Base-by-base conservation (phyloP, 2,888 invertebrate genomes). In the Erynnis tages region DNA sequence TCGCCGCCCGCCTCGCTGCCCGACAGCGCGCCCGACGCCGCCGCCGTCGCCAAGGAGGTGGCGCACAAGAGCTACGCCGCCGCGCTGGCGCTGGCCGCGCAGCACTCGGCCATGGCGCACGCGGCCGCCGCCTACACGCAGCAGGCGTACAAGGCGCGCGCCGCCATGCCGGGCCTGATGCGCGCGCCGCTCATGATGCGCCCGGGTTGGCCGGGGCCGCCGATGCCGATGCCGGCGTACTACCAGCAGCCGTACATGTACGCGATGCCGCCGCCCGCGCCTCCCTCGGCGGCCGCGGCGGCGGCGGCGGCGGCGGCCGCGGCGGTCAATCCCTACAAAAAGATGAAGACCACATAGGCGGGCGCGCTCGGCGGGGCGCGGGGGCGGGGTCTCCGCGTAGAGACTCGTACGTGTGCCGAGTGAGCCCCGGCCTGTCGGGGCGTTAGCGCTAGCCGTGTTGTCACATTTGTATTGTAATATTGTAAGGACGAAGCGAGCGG, bases 61-160 rank as follows among this genome's bases (percentile, higher is more conserved):
- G 95, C 95, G 29, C 95, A 95, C 75, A 95, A 95, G 83, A 95
- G 93, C 76, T 95, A 95, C 78, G 93, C 94, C 27, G 94, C 94
- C 8, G 90, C 95, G 40, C 82, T 79, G 69, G 91, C 85, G 60
- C 90, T 85, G 70, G 91, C 89, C 56, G 86, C 76, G 65, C 90
- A 76, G 61, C 64, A 64, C 41, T 62, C 62, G 17, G 91, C 79
- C 61, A 89, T 71, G 90, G 89, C 79, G 40, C 85, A 88, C 62
- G 81, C 79, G 65, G 86, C 81, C 43, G 79, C 82, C 65, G 82
- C 80, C 34, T 84, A 86, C 88, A 77, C 82, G 61, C 83, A 90
- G 68, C 87, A 79, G 46, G 94, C 95, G 74, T 93, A 94, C 77
- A 94, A 95, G 70, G 95, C 95, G 49, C 94, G 84, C 76, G 94